Conservation (phyloP, 2,113 vertebrate species). For the Lontra canadensis region DNA sequence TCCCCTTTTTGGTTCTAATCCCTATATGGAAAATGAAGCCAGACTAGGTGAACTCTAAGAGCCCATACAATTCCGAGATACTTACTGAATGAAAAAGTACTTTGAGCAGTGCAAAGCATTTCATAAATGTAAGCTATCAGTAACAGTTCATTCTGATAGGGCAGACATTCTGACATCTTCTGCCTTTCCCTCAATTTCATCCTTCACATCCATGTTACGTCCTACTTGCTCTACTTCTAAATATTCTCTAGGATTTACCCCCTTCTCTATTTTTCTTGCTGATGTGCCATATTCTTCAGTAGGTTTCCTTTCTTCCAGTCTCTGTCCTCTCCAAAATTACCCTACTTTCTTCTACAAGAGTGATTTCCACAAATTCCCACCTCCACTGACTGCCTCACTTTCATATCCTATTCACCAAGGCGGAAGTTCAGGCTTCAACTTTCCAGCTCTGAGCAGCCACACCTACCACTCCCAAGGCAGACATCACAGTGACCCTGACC, state of each 20-base stretch:
- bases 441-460: background rate
- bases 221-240: background rate
- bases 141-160: background rate
- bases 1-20: constrained; percentile 16
- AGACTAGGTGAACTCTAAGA: background rate
- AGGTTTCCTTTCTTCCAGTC: background rate
- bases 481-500: background rate
- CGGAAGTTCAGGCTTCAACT: background rate
- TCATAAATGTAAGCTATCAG: background rate
- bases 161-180: background rate
- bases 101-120: background rate
- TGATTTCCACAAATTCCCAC: background rate
- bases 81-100: background rate
- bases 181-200: background rate
- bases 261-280: background rate
- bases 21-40: background rate
- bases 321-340: constrained; percentile 11
- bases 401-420: background rate
- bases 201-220: background rate
- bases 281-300: background rate
- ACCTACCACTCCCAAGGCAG: background rate
- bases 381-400: background rate
- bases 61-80: background rate
- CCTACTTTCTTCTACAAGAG: background rate
- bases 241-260: background rate